Evolutionary conservation across 1,140 invertebrate genomes (phyloP), one percentile per base, ranked within the genome.

Genomic region (Trichomalopsis sarcophagae): DNA sequence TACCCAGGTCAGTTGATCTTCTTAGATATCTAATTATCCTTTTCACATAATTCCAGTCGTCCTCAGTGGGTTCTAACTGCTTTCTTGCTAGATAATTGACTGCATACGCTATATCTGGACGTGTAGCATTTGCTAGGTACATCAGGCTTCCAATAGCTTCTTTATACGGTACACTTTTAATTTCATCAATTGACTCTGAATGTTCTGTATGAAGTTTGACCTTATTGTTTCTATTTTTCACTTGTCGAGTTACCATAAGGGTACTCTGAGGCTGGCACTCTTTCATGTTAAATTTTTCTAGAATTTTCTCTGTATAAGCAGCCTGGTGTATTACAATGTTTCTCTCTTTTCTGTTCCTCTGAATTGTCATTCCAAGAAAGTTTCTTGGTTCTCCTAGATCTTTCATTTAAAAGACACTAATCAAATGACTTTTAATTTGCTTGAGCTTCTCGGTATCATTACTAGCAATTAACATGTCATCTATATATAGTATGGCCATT

Each of bases 51-150:
- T 13, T 50, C 88, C 88, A 90, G 76, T 90, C 88, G 62, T 87
- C 74, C 82, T 87, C 81, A 30, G 86, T 85, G 55, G 88, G 89
- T 21, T 27, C 27, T 73, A 81, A 44, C 68, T 89, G 92, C 82
- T 84, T 84, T 82, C 86, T 87, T 17, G 90, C 66, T 23, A 91
- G 74, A 33, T 80, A 88, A 50, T 89, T 90, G 44, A 91, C 89
- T 13, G 90, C 87, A 88, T 87, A 92, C 4, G 88, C 74, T 40
- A 93, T 92, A 85, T 93, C 91, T 17, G 92, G 92, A 85, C 91
- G 82, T 17, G 92, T 92, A 50, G 84, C 87, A 27, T 89, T 84
- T 0, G 90, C 69, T 47, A 91, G 30, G 81, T 91, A 93, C 68
- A 93, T 82, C 23, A 93, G 81, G 50, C 88, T 81, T 27, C 91